Conservation (phyloP, 2,113 vertebrate genomes). For the Telmatochromis sp. region DNA sequence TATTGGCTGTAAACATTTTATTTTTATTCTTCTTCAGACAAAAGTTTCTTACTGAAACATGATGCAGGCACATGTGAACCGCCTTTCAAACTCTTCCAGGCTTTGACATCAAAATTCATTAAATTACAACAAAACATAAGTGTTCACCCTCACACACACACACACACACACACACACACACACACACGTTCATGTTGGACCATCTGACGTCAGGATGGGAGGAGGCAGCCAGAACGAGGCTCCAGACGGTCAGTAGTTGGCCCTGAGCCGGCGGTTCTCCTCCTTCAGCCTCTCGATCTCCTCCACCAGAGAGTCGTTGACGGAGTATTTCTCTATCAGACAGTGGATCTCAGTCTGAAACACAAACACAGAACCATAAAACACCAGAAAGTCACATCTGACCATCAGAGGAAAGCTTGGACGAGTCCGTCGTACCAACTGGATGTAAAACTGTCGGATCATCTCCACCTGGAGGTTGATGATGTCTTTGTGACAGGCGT, state of each 20-base stretch:
- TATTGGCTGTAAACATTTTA: neutral
- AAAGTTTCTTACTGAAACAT: neutral
- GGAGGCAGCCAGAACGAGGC: neutral
- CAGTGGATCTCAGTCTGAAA: constrained; percentile 90
- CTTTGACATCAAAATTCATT: neutral
- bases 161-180: neutral
- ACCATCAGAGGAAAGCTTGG: neutral
- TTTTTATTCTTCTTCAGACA: neutral
- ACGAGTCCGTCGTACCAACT: constrained; percentile 75
- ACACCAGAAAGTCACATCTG: neutral
- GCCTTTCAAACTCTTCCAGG: neutral
- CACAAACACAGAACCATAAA: neutral
- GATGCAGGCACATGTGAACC: neutral
- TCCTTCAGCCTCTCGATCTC: constrained; percentile 91
- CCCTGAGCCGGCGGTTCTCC: constrained; percentile 85
- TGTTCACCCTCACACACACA: no score
- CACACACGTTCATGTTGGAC: neutral
- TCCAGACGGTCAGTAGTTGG: constrained; percentile 81
- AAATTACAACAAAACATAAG: neutral
- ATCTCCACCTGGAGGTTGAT: constrained; percentile 98
- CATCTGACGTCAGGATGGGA: neutral
- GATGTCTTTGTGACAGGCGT: constrained; percentile 88
- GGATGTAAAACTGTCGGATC: constrained; percentile 96
- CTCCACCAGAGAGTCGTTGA: constrained; percentile 89
- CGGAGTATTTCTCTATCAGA: constrained; percentile 87